Conservation (phyloP, 2,113 vertebrate genomes). For the Rhinolophus sinicus region DNA sequence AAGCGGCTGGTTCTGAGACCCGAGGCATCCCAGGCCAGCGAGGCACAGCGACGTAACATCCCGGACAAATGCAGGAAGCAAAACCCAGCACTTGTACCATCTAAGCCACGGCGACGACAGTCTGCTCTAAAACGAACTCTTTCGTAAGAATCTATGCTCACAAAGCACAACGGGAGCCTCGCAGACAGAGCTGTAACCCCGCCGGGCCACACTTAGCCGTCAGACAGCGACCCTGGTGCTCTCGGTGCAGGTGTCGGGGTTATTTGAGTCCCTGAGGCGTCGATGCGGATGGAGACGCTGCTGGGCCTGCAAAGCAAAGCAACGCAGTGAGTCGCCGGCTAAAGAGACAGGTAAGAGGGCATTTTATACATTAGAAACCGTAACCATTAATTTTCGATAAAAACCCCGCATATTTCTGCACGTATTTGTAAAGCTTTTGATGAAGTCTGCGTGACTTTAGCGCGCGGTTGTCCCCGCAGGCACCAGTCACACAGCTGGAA, state of each 20-base stretch:
- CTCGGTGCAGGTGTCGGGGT: too few species aligned
- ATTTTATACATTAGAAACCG: background rate
- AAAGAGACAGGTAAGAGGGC: rapidly evolving
- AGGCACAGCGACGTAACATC: rapidly evolving
- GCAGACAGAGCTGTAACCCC: background rate
- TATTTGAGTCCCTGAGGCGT: background rate
- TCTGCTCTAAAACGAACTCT: background rate
- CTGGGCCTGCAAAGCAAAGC: constrained; percentile 5
- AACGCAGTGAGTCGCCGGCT: background rate
- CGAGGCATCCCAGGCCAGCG: background rate
- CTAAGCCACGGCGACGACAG: too few species aligned
- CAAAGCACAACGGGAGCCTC: background rate
- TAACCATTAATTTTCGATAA: background rate
- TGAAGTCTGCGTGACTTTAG: too few species aligned
- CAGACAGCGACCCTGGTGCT: too few species aligned
- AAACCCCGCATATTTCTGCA: too few species aligned
- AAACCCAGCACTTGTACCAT: rapidly evolving
- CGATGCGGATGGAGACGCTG: background rate
- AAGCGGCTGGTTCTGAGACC: background rate
- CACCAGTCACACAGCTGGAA: too few species aligned
- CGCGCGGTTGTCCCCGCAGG: too few species aligned
- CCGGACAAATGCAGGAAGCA: background rate
- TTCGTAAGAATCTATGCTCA: background rate
- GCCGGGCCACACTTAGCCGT: background rate
- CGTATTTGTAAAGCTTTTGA: too few species aligned